Percentiles rank a stretch among this genome's conserved stretches.
Evolutionary conservation across 2,797 vertebrate genomes (phyloP).

Genomic region (Halcyon chelicuti): DNA sequence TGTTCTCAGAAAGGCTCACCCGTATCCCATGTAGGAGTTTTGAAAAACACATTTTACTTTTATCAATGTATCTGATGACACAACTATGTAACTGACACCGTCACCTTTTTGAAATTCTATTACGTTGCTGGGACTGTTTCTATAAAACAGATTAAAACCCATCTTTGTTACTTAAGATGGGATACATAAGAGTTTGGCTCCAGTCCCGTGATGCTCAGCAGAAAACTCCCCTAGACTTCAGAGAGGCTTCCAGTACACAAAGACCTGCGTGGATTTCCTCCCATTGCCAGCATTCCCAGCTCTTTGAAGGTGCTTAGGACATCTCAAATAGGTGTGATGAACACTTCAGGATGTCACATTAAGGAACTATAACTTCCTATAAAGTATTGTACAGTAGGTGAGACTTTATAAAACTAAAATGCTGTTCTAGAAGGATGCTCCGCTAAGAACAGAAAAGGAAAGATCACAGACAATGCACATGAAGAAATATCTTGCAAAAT

Average conservation of each 20-base stretch:
- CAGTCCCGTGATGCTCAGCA: not conserved
- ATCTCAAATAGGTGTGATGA: not conserved
- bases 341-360: not conserved
- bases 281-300: not conserved
- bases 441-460: not conserved
- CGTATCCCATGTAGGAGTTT: not conserved
- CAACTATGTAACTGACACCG: not conserved
- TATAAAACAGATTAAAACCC: not conserved
- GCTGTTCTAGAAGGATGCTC: not conserved
- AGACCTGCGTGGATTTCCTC: not conserved
- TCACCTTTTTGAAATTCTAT: not conserved
- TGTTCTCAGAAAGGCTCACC: not conserved
- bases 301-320: not conserved
- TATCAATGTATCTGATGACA: not conserved
- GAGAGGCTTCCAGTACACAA: not conserved
- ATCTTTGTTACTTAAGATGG: not conserved
- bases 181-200: not conserved
- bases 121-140: not conserved
- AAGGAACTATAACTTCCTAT: not conserved
- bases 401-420: not conserved
- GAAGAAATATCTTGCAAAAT: not conserved
- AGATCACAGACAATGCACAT: rapidly evolving
- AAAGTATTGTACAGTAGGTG: not conserved
- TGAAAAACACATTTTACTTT: not conserved
- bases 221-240: not conserved